Evolutionary conservation across 2,113 vertebrate species (phyloP).

Genomic region (Carettochelys insculpta): DNA sequence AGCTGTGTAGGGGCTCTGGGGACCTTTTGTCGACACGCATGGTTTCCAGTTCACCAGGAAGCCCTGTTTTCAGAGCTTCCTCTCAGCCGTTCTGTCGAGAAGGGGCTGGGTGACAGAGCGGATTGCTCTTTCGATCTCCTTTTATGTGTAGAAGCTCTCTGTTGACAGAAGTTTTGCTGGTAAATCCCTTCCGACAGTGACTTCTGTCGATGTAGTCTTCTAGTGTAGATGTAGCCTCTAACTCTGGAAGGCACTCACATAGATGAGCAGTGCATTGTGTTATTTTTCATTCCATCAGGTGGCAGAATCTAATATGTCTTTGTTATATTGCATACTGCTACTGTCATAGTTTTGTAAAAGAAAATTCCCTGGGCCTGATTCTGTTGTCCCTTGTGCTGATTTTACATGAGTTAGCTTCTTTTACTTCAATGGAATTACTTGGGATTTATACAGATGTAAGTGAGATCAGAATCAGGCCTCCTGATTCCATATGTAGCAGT

Average conservation of each 20-base stretch:
- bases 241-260: slow-evolving; percentile 33
- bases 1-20: no score
- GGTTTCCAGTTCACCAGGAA: no score
- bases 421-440: slow-evolving; percentile 32
- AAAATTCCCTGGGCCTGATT: neutral
- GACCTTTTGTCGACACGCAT: no score
- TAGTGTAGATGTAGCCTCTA: no score
- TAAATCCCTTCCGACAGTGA: no score
- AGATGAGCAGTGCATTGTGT: slow-evolving; percentile 17
- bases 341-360: slow-evolving; percentile 49
- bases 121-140: no score
- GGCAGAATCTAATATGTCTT: slow-evolving; percentile 54
- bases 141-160: no score
- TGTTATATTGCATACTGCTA: slow-evolving; percentile 64
- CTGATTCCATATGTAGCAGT: slow-evolving; percentile 6
- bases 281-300: slow-evolving; percentile 60
- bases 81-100: no score
- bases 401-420: slow-evolving; percentile 40
- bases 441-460: slow-evolving; percentile 40
- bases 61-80: no score
- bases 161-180: no score
- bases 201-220: no score
- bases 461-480: neutral
- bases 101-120: no score
- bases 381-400: slow-evolving; percentile 21